Evolutionary conservation across 1,140 invertebrate genomes (phyloP).

Genomic region (Lanistes nyassanus): DNA sequence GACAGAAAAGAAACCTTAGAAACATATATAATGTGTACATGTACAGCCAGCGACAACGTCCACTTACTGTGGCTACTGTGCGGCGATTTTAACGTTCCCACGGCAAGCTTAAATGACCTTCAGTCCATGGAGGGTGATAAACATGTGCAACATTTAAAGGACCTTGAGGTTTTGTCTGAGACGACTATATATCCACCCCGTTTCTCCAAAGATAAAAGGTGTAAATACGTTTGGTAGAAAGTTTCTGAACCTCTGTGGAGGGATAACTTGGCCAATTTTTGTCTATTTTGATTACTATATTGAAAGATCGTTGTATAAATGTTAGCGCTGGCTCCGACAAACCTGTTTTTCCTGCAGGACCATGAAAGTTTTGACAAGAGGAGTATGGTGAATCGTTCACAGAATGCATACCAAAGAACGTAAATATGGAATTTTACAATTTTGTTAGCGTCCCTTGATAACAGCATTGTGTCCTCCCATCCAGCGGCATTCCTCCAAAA

Average conservation of each 20-base stretch:
- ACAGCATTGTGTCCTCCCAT: not conserved
- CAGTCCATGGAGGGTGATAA: not conserved
- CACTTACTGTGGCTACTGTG: not conserved
- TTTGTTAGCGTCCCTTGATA: not conserved
- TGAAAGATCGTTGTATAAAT: not conserved
- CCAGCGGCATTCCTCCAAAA: not conserved
- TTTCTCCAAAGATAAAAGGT: not conserved
- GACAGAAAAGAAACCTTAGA: not conserved
- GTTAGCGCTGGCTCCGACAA: not conserved
- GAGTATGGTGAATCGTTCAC: not conserved
- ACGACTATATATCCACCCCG: not conserved
- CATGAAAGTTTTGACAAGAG: not conserved
- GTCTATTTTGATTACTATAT: not conserved
- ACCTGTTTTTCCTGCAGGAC: not conserved
- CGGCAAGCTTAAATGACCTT: not conserved
- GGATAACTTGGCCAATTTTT: not conserved
- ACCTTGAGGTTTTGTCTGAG: not conserved
- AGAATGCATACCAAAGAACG: not conserved
- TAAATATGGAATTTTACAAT: not conserved
- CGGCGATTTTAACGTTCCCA: not conserved
- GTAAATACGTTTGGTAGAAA: not conserved
- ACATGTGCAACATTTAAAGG: not conserved
- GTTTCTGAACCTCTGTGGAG: not conserved
- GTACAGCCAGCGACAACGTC: not conserved
- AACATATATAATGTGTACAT: not conserved